phyloP scores from a whole-genome alignment of 2,888 invertebrate genomes.

The Mythimna impura region DNA sequence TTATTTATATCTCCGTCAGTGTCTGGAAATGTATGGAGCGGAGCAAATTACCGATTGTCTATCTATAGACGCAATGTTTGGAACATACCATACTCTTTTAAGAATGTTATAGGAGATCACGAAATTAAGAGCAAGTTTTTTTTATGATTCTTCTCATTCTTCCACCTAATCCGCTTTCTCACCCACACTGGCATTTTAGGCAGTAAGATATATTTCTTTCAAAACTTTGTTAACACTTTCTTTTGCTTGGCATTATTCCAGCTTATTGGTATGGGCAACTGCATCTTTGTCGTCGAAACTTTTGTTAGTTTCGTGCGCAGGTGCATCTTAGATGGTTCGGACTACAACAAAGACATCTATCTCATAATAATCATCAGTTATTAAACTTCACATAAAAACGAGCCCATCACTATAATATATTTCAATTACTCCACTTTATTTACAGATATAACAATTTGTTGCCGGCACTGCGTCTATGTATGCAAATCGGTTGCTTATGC shows the following conservation, averaged over 20 bases:
- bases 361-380: slow-evolving; percentile 12
- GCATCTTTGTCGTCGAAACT: slow-evolving; percentile 44
- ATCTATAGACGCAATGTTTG: slow-evolving; percentile 64
- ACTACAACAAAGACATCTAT: background rate
- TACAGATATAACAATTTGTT: slow-evolving; percentile 82
- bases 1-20: slow-evolving; percentile 73
- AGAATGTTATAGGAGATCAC: slow-evolving; percentile 16
- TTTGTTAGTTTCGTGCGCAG: slow-evolving; percentile 28
- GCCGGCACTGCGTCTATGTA: slow-evolving; percentile 76
- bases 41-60: slow-evolving; percentile 67
- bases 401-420: slow-evolving; percentile 52
- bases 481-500: slow-evolving; percentile 85
- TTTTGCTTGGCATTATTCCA: slow-evolving; percentile 37
- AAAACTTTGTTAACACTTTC: slow-evolving; percentile 35
- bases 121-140: background rate
- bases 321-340: slow-evolving; percentile 13
- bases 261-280: slow-evolving; percentile 42
- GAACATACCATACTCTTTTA: slow-evolving; percentile 47
- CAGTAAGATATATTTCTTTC: slow-evolving; percentile 18
- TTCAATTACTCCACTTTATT: slow-evolving; percentile 80
- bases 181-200: background rate
- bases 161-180: background rate
- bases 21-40: slow-evolving; percentile 71
- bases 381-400: slow-evolving; percentile 6
- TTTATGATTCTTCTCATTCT: background rate